Percentiles rank a stretch among this genome's conserved stretches.
Evolutionary conservation across 2,888 invertebrate genomes (phyloP).

Genomic region (Pandemis heparana): DNA sequence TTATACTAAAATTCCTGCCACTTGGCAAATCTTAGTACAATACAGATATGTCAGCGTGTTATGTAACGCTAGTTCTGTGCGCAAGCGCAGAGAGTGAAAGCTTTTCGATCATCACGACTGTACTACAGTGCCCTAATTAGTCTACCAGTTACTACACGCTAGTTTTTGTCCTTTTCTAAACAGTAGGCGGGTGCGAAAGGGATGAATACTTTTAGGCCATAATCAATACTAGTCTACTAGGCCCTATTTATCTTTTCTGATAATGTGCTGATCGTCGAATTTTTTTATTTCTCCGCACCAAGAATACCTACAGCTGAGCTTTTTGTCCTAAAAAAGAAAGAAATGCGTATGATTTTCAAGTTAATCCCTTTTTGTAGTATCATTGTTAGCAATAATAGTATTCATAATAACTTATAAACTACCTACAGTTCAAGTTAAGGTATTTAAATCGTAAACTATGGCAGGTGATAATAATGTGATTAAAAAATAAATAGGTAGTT

Average conservation of each 20-base stretch:
- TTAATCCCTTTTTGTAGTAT: no score
- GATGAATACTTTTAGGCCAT: not conserved
- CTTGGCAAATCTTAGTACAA: not conserved
- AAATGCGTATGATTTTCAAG: no score
- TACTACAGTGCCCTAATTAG: conserved; percentile 59
- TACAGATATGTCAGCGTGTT: conserved; percentile 27
- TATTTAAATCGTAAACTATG: not conserved
- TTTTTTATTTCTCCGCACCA: no score
- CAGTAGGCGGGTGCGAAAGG: not conserved
- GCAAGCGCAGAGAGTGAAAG: conserved; percentile 74
- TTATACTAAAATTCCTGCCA: not conserved
- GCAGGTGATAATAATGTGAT: not conserved
- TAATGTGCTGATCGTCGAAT: no score
- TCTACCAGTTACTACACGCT: conserved; percentile 14
- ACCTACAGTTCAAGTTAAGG: not conserved
- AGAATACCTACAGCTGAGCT: no score
- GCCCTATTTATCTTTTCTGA: no score
- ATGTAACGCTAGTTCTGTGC: conserved; percentile 51
- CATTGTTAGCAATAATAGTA: not conserved
- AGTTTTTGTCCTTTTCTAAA: conserved; percentile 11
- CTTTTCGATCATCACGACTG: conserved; percentile 66
- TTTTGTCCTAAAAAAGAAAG: no score
- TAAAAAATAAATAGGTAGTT: not conserved
- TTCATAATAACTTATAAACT: not conserved
- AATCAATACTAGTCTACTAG: no score